A percentile compares a stretch with the other conserved stretches of the same genome.
phyloP scores from a whole-genome alignment of 2,797 vertebrate species.

The Triplophysa bombifrons region DNA sequence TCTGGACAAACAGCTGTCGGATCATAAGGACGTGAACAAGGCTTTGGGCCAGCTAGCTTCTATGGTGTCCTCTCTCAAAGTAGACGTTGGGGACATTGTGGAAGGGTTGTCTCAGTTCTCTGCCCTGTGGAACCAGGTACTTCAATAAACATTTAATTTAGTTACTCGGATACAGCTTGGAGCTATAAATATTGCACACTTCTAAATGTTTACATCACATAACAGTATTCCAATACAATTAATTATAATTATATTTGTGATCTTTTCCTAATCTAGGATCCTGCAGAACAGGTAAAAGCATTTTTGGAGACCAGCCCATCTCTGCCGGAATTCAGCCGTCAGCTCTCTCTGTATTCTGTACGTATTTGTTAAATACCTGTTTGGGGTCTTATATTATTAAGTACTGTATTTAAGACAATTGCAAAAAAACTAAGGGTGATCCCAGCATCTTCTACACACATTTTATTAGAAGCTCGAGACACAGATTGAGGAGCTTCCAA shows the following conservation, averaged over 20 bases:
- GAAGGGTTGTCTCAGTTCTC: slow-evolving; percentile 77
- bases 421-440: slow-evolving; percentile 1
- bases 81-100: slow-evolving; percentile 68
- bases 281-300: slow-evolving; percentile 77
- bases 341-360: slow-evolving; percentile 81
- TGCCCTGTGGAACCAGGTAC: slow-evolving; percentile 82
- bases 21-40: slow-evolving; percentile 84
- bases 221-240: neutral
- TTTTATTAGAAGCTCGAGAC: slow-evolving; percentile 74
- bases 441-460: neutral
- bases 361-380: slow-evolving; percentile 21
- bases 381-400: neutral
- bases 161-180: neutral
- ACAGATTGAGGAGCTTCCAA: slow-evolving; percentile 77
- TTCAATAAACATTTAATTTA: neutral
- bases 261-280: slow-evolving; percentile 70
- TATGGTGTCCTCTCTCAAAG: slow-evolving; percentile 74
- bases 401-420: neutral
- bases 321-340: slow-evolving; percentile 78
- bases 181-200: too few species aligned
- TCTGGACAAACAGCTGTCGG: slow-evolving; percentile 78
- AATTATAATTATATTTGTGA: neutral
- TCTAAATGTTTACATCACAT: too few species aligned
- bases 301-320: slow-evolving; percentile 78
- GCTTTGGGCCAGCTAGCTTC: slow-evolving; percentile 77